A percentile compares a stretch with the other conserved stretches of the same genome.
phyloP scores from a whole-genome alignment of 2,113 vertebrate genomes.

The Otis tarda region DNA sequence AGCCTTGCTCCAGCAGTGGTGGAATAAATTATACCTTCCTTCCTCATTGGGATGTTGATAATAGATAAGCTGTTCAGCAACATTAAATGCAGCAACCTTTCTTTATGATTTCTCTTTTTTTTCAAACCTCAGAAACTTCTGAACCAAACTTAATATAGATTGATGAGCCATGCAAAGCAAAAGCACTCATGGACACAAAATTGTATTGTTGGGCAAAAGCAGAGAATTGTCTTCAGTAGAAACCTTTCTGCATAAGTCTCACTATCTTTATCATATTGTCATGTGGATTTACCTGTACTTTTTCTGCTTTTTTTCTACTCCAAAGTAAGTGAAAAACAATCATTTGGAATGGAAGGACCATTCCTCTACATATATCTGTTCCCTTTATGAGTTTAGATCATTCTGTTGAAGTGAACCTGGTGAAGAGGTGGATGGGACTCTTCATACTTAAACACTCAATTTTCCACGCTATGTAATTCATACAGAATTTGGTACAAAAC shows the following conservation, averaged over 20 bases:
- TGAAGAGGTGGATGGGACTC: background rate
- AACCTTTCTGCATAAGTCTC: background rate
- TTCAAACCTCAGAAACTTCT: background rate
- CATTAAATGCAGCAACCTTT: background rate
- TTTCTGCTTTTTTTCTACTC: background rate
- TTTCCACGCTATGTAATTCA: background rate
- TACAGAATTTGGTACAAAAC: background rate
- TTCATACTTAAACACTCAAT: background rate
- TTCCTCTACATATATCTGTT: background rate
- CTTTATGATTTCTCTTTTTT: background rate
- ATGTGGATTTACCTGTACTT: background rate
- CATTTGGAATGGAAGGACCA: background rate
- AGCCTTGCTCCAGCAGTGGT: background rate
- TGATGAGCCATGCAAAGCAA: background rate
- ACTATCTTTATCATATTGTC: background rate
- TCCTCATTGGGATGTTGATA: background rate
- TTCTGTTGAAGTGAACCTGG: background rate
- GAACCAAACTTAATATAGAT: background rate
- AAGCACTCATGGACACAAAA: background rate
- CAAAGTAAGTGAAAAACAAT: background rate
- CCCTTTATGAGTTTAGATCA: background rate
- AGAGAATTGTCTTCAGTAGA: background rate
- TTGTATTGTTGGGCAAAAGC: background rate
- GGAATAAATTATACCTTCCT: background rate
- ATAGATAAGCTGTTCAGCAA: background rate